Evolutionary conservation across 1,140 invertebrate genomes (phyloP).

Genomic region (Drosophila navojoa): DNA sequence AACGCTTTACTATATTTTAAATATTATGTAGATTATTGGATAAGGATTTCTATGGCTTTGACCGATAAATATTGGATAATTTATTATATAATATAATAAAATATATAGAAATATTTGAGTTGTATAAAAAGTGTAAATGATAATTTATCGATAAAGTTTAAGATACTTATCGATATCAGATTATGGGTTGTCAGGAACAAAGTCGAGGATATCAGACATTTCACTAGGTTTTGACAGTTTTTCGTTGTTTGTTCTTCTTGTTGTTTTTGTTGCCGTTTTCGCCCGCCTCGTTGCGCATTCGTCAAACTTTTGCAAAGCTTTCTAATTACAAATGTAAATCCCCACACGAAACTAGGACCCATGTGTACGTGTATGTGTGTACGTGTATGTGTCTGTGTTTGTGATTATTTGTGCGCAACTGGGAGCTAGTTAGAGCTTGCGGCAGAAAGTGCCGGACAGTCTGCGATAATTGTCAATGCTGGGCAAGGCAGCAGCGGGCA

Average conservation of each 20-base stretch:
- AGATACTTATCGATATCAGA: neutral
- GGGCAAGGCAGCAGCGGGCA: neutral
- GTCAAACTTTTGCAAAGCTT: conserved; percentile 76
- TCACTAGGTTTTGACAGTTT: neutral
- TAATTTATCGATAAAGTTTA: neutral
- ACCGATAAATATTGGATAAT: too few relatives aligned
- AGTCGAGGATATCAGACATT: neutral
- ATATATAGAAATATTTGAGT: too few relatives aligned
- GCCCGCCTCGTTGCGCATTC: conserved; percentile 43
- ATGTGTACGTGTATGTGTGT: conserved; percentile 21
- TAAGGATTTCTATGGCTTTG: too few relatives aligned
- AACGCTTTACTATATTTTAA: too few relatives aligned
- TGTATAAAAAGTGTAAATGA: too few relatives aligned
- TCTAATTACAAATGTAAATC: conserved; percentile 82
- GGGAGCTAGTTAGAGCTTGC: conserved; percentile 51
- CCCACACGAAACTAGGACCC: conserved; percentile 33
- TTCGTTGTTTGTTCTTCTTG: conserved; percentile 7
- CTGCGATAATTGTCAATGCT: conserved; percentile 69
- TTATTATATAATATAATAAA: too few relatives aligned
- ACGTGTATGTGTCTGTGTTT: conserved; percentile 23
- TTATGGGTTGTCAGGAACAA: neutral
- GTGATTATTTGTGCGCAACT: conserved; percentile 13
- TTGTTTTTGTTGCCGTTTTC: conserved; percentile 31
- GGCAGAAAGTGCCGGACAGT: conserved; percentile 22
- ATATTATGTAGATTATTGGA: too few relatives aligned